Percentiles rank a stretch among this genome's conserved stretches.
phyloP scores from a whole-genome alignment of 2,113 vertebrate species.

The Anolis carolinensis region DNA sequence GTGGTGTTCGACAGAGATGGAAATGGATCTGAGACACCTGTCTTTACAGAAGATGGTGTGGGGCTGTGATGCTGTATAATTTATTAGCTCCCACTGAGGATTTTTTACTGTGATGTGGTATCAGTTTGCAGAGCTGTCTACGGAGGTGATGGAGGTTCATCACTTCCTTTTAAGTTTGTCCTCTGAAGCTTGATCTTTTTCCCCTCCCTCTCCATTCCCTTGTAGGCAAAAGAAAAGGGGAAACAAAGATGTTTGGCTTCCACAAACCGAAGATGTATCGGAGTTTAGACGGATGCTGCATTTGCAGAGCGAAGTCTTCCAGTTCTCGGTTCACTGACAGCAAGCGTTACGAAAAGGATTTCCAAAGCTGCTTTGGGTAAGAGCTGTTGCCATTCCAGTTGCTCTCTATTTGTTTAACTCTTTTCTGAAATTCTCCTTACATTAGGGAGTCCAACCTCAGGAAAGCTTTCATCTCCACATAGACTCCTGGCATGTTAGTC shows the following conservation, averaged over 20 bases:
- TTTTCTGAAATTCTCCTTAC: no score
- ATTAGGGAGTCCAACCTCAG: no score
- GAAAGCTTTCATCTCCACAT: no score
- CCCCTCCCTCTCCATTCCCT: not conserved
- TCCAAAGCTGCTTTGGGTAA: conserved; percentile 98
- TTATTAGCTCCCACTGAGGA: not conserved
- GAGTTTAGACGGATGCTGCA: conserved; percentile 97
- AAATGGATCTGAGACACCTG: conserved; percentile 3
- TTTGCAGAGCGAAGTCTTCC: conserved; percentile 98
- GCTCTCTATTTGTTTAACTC: not conserved
- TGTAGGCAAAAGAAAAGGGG: conserved; percentile 62
- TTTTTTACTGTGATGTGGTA: not conserved
- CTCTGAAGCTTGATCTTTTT: not conserved
- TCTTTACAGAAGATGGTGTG: not conserved
- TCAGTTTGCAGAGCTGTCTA: not conserved
- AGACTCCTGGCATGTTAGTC: no score
- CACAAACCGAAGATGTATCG: conserved; percentile 99
- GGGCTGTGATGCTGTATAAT: not conserved
- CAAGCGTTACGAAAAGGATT: conserved; percentile 97
- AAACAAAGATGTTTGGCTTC: conserved; percentile 95
- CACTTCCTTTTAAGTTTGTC: not conserved
- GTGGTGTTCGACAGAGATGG: not conserved
- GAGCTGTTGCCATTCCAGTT: conserved; percentile 42
- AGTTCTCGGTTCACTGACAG: conserved; percentile 99
- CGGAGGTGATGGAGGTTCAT: not conserved